Percentiles rank a stretch among this genome's conserved stretches.
phyloP scores from a whole-genome alignment of 2,797 vertebrate species.

The Eleutherodactylus coqui region DNA sequence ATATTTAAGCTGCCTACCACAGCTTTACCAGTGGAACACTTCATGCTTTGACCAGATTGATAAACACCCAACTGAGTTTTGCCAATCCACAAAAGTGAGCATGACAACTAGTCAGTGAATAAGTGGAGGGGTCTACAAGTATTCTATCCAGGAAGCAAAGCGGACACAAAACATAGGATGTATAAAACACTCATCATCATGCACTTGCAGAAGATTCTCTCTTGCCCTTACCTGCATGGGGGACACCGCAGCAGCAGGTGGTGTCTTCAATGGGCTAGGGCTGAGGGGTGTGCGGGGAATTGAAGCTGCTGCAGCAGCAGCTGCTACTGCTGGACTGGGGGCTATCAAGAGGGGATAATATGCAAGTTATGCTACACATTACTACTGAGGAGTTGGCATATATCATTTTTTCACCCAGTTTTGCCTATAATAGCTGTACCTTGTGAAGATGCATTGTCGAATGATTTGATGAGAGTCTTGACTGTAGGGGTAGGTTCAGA shows the following conservation, averaged over 20 bases:
- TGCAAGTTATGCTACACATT: neutral
- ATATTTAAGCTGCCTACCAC: no score
- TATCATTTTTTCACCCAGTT: neutral
- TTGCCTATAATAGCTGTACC: constrained; percentile 69
- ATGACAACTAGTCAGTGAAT: neutral
- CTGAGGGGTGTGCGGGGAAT: constrained; percentile 93
- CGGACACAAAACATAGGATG: neutral
- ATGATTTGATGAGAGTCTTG: constrained; percentile 96
- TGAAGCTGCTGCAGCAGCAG: constrained; percentile 72
- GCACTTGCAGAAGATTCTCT: neutral
- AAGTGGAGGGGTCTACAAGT: neutral
- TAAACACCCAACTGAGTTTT: neutral
- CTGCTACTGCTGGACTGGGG: constrained; percentile 65
- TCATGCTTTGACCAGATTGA: no score
- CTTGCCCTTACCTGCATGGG: constrained; percentile 89
- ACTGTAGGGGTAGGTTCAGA: constrained; percentile 95
- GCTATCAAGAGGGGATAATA: constrained; percentile 65
- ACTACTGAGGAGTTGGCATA: neutral
- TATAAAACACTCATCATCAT: neutral
- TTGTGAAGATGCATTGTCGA: constrained; percentile 89
- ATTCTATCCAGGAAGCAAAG: neutral
- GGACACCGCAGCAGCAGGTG: constrained; percentile 92
- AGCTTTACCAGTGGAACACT: no score
- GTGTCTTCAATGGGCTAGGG: constrained; percentile 95
- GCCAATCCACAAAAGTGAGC: neutral